These are phyloP conservation scores for Psilopogon haemacephalus DNA, from an alignment of 2,113 vertebrate species.

Conservation along the genomic window DNA sequence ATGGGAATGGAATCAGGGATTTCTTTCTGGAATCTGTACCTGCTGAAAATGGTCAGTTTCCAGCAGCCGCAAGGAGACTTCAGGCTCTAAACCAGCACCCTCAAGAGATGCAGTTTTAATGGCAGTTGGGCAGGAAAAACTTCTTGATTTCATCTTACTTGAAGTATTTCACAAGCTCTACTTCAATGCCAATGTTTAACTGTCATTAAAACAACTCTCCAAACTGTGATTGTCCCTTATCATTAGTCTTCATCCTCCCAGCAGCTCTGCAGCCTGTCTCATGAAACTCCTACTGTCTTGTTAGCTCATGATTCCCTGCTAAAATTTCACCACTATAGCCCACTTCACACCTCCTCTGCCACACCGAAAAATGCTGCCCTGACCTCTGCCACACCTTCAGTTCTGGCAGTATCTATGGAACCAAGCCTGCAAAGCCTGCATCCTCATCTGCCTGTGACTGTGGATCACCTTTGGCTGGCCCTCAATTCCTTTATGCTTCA, in stretches of 20 bases:
- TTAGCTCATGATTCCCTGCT: conserved; percentile 28
- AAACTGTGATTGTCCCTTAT: background rate
- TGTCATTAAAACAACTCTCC: background rate
- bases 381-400: background rate
- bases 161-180: background rate
- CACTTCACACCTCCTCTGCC: conserved; percentile 47
- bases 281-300: conserved; percentile 32
- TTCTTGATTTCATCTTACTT: background rate
- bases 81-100: background rate
- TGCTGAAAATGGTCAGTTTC: background rate
- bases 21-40: background rate
- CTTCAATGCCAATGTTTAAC: background rate
- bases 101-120: background rate
- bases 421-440: background rate
- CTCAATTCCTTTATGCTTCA: background rate
- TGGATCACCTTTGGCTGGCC: background rate
- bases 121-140: background rate
- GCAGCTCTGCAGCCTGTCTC: background rate
- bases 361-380: background rate
- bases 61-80: background rate
- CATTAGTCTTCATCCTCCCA: background rate
- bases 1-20: background rate
- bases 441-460: background rate
- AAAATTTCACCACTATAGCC: conserved; percentile 3
- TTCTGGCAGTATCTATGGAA: background rate